Base-by-base conservation (phyloP, 2,888 invertebrate species). In the Leucophenga montana region DNA sequence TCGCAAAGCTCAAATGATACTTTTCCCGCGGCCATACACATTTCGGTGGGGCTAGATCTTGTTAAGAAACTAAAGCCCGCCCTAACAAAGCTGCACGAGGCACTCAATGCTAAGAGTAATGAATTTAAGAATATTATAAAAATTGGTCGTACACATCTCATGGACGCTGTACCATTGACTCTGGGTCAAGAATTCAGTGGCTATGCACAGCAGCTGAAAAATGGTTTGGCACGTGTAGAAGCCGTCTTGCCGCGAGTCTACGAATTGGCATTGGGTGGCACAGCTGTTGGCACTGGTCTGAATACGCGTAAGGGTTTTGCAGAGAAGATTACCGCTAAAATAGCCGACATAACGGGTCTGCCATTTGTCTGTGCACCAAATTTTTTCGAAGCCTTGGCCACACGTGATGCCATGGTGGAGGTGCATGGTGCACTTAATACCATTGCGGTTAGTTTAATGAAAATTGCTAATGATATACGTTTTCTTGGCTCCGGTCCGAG, bases 1-100 rank as follows among this genome's bases (percentile, higher is more conserved):
- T 95, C 96, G 0, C 95, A 99, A 91, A 97, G 97, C 86, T 97
- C 97, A 67, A 99, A 99, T 88, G 99, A 99, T 88, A 97, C 97
- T 0, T 99, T 96, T 89, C 98, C 99, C 0, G 95, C 99, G 0
- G 99, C 99, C 0, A 98, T 98, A 95, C 97, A 99, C 87, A 94
- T 99, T 73, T 95, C 98, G 0, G 95, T 97, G 0, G 97, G 96
- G 0, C 91, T 95, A 88, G 96, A 98, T 88, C 91, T 98, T 57
- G 90, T 95, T 73, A 91, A 94, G 77, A 89, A 92, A 0, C 91
- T 99, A 0, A 88, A 97, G 83, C 98, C 98, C 0, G 92, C 94
- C 0, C 88, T 99, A 13, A 89, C 92, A 59, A 89, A 90, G 13
- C 87, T 99, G 1, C 90, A 92, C 27, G 91, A 92, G 73, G 92